Conservation (phyloP, 2,797 vertebrate genomes). For the Acipenser transmontanus region DNA sequence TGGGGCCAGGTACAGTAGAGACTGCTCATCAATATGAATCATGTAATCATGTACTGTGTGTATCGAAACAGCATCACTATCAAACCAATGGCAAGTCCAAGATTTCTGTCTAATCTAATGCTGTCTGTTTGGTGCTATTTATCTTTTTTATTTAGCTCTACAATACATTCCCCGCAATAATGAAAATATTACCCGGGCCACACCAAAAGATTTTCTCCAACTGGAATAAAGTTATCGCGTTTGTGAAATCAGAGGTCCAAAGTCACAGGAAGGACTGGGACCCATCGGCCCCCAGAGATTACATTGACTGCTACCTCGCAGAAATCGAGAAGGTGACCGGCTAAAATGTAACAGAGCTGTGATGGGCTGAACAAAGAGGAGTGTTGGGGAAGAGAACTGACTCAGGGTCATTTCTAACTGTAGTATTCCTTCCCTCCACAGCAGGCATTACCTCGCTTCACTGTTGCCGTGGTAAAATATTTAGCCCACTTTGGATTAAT, state of each 20-base stretch:
- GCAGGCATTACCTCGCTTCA: too few species aligned
- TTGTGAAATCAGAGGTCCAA: slow-evolving; percentile 37
- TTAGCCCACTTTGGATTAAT: too few species aligned
- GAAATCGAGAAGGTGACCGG: slow-evolving; percentile 60
- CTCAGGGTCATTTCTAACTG: too few species aligned
- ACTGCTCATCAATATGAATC: too few species aligned
- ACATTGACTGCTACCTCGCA: slow-evolving; percentile 66
- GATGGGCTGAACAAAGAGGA: too few species aligned
- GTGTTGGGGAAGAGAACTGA: too few species aligned
- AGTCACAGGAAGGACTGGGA: slow-evolving; percentile 57
- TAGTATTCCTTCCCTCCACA: too few species aligned
- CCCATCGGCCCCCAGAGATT: slow-evolving; percentile 48
- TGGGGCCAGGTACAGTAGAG: neutral
- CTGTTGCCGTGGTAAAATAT: too few species aligned
- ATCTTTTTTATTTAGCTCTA: slow-evolving; percentile 35
- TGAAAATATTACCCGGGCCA: slow-evolving; percentile 55
- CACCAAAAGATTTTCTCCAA: slow-evolving; percentile 44
- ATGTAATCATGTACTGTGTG: too few species aligned
- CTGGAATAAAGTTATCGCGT: slow-evolving; percentile 28
- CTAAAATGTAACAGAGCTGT: neutral
- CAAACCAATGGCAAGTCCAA: too few species aligned
- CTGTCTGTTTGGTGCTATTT: slow-evolving; percentile 1
- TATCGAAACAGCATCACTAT: too few species aligned
- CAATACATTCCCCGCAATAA: slow-evolving; percentile 43
- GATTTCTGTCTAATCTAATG: neutral